Base-by-base conservation (phyloP, 2,888 invertebrate species). In the Acanthosepion pharaonis region DNA sequence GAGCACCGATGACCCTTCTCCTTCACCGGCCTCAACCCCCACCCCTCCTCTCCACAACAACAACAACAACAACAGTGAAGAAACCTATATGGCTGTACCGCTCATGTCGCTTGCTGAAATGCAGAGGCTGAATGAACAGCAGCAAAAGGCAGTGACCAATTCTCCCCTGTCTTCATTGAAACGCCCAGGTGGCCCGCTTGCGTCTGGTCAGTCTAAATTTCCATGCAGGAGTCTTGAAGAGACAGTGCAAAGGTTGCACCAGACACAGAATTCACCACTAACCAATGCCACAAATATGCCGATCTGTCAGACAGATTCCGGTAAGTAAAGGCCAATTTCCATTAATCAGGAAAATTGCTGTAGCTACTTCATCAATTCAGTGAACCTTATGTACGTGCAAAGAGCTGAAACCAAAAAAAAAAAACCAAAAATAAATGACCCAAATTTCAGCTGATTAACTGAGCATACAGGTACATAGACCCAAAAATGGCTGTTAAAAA, bases 191-290 rank as follows among this genome's bases (percentile, higher is more conserved):
- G 33, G 53, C 92, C 94, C 93, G 11, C 3, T 92, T 49, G 93
- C 92, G 42, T 91, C 91, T 49, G 53, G 94, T 25, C 91, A 91
- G 6, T 55, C 94, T 18, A 95, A 95, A 64, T 94, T 94, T 59
- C 95, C 95, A 5, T 95, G 95, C 91, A 91, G 94, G 49, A 78
- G 95, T 23, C 93, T 95, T 28, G 95, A 95, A 91, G 94, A 95
- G 94, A 95, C 95, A 59, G 95, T 95, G n/a, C 94, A 95, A 91
- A 94, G 91, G 55, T 91, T 95, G 92, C 94, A 93, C 91, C 95
- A 95, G 91, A 94, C 95, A 9, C 94, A 94, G 48, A 91, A 91
- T 92, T 51, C 94, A n/a, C 53, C 94, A 5, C 28, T 93, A 51
- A 53, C 93, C 53, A 93, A 93, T 53, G 49, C 93, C 5, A 53